These are phyloP conservation scores for Motacilla alba DNA, from an alignment of 2,113 vertebrate species.

Conservation along the genomic window DNA sequence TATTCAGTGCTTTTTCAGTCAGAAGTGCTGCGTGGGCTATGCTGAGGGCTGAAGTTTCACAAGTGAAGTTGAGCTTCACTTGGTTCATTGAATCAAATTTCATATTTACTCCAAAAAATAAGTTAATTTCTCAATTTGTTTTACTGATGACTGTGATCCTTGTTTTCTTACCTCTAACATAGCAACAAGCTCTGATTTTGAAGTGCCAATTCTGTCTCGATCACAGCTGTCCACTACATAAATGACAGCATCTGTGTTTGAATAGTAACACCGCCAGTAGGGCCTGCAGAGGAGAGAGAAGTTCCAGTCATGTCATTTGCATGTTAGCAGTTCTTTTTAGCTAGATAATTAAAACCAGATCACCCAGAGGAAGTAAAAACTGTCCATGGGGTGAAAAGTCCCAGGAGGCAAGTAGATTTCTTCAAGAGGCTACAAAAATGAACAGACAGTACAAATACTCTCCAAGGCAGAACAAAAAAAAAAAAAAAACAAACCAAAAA, in stretches of 20 bases:
- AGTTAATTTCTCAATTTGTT: not conserved
- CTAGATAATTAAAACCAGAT: not conserved
- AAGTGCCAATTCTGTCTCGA: conserved; percentile 96
- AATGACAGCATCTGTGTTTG: conserved; percentile 97
- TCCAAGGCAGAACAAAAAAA: not conserved
- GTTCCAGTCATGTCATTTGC: not conserved
- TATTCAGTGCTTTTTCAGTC: not conserved
- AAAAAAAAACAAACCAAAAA: too few species aligned
- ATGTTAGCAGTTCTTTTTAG: not conserved
- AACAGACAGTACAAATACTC: not conserved
- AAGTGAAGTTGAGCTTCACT: not conserved
- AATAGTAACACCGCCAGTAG: conserved; percentile 98
- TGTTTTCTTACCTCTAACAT: conserved; percentile 90
- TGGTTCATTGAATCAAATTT: not conserved
- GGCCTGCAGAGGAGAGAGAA: conserved; percentile 76
- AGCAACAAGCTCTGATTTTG: conserved; percentile 95
- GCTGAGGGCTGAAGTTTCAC: not conserved
- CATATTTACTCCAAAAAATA: not conserved
- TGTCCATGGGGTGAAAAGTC: not conserved
- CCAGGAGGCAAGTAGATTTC: not conserved
- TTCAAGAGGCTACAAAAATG: not conserved
- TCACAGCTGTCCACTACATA: conserved; percentile 99
- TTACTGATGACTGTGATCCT: rapidly evolving
- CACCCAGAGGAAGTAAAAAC: not conserved
- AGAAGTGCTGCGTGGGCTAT: rapidly evolving